Percentiles rank a stretch among this genome's conserved stretches.
Evolutionary conservation across 2,797 vertebrate genomes (phyloP).

Genomic region (Benthosema pterotum): DNA sequence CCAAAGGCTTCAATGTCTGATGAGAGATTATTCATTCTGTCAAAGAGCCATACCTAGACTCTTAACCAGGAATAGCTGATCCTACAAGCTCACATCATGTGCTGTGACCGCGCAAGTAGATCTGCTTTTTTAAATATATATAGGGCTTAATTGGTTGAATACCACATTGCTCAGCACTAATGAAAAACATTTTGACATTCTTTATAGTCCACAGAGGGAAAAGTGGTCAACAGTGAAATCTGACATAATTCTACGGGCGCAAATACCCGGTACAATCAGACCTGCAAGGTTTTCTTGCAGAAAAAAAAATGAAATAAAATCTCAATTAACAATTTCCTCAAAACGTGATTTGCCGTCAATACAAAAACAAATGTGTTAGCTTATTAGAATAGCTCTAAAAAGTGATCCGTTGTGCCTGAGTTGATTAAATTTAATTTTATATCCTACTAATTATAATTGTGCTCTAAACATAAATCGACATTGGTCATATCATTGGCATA

Average conservation of each 20-base stretch:
- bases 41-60: background rate
- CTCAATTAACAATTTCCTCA: constrained; percentile 7
- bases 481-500: constrained; percentile 50
- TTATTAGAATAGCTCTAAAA: constrained; percentile 11
- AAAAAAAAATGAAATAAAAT: constrained; percentile 14
- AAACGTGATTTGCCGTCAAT: constrained; percentile 37
- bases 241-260: constrained; percentile 4
- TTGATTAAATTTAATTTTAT: constrained; percentile 48
- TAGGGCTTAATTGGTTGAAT: background rate
- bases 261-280: constrained; percentile 8
- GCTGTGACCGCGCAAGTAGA: too few species aligned
- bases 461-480: constrained; percentile 33
- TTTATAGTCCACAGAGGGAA: constrained; percentile 39
- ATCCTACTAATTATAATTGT: constrained; percentile 29
- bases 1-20: constrained; percentile 31
- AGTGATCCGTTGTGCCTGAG: constrained; percentile 52
- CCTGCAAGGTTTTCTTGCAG: constrained; percentile 14
- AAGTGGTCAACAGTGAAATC: constrained; percentile 23
- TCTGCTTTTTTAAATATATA: too few species aligned
- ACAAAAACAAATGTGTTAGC: constrained; percentile 11
- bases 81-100: too few species aligned
- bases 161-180: constrained; percentile 23
- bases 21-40: constrained; percentile 4
- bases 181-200: constrained; percentile 50
- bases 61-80: background rate